Conservation (phyloP, 2,113 vertebrate species). For the Hymenochirus boettgeri region DNA sequence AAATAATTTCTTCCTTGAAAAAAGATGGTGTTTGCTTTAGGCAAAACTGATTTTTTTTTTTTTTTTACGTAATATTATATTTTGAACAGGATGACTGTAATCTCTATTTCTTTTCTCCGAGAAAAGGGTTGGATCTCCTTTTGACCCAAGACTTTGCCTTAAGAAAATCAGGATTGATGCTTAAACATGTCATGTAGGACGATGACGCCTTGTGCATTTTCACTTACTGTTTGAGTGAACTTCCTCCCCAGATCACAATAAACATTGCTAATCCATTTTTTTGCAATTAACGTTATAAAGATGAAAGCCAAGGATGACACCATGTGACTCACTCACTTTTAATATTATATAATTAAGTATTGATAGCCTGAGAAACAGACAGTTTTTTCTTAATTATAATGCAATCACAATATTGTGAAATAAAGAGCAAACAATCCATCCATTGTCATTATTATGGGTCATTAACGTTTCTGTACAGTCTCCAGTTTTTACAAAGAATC, state of each 20-base stretch:
- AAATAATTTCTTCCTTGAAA: neutral
- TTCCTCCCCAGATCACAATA: slow-evolving; percentile 9
- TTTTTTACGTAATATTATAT: slow-evolving; percentile 22
- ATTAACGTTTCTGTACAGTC: too few relatives aligned
- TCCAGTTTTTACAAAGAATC: too few relatives aligned
- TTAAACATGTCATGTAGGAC: slow-evolving; percentile 26
- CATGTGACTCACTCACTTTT: slow-evolving; percentile 4
- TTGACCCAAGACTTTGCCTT: slow-evolving; percentile 32
- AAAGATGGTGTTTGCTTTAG: slow-evolving; percentile 20
- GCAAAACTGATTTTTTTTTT: slow-evolving; percentile 37
- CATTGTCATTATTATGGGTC: neutral
- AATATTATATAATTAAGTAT: slow-evolving; percentile 25
- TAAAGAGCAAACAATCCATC: neutral
- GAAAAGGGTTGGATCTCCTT: slow-evolving; percentile 21
- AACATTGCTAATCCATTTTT: slow-evolving; percentile 6
- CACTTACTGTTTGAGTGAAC: neutral
- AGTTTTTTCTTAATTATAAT: slow-evolving; percentile 17
- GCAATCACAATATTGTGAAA: slow-evolving; percentile 26
- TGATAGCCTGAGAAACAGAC: slow-evolving; percentile 4
- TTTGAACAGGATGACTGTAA: slow-evolving; percentile 21
- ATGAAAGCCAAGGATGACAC: slow-evolving; percentile 33
- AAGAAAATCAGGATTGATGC: slow-evolving; percentile 17
- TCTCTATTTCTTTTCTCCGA: slow-evolving; percentile 19
- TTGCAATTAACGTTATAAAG: slow-evolving; percentile 24
- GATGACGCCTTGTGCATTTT: slow-evolving; percentile 17